A percentile compares a stretch with the other conserved stretches of the same genome.
These are phyloP conservation scores for Phataginus tricuspis DNA, from an alignment of 2,797 vertebrate species.

Conservation along the genomic window DNA sequence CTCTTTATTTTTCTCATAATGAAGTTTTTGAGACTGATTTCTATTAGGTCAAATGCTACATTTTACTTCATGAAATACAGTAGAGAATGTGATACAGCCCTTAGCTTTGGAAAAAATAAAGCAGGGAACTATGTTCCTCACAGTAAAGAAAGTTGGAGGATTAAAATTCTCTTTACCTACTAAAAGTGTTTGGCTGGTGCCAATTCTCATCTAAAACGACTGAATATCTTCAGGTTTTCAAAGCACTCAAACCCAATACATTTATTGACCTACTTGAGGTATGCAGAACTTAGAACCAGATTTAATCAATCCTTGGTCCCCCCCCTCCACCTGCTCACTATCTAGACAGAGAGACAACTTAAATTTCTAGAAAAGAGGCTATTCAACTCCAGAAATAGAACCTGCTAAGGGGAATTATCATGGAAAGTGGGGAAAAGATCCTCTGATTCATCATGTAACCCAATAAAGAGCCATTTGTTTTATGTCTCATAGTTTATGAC, in stretches of 20 bases:
- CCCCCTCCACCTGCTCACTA: neutral
- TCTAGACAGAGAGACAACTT: neutral
- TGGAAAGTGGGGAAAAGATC: neutral
- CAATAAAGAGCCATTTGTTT: neutral
- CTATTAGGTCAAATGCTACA: neutral
- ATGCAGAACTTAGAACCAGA: neutral
- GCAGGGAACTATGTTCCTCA: neutral
- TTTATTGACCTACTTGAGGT: constrained; percentile 12
- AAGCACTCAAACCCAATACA: neutral
- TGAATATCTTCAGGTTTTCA: neutral
- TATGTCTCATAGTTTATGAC: neutral
- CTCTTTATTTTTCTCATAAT: neutral
- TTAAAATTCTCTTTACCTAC: neutral
- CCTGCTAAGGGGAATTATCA: neutral
- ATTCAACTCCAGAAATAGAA: constrained; percentile 32
- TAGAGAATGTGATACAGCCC: neutral
- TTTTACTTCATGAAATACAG: neutral
- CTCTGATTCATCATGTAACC: neutral
- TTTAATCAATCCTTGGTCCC: neutral
- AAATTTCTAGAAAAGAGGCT: neutral
- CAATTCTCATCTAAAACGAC: neutral
- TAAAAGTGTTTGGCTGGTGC: neutral
- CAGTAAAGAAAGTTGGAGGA: neutral
- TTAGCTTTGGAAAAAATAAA: constrained; percentile 35
- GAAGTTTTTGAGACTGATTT: constrained; percentile 20